Base-by-base conservation (phyloP, 2,113 vertebrate genomes). In the Ploceus nigricollis region DNA sequence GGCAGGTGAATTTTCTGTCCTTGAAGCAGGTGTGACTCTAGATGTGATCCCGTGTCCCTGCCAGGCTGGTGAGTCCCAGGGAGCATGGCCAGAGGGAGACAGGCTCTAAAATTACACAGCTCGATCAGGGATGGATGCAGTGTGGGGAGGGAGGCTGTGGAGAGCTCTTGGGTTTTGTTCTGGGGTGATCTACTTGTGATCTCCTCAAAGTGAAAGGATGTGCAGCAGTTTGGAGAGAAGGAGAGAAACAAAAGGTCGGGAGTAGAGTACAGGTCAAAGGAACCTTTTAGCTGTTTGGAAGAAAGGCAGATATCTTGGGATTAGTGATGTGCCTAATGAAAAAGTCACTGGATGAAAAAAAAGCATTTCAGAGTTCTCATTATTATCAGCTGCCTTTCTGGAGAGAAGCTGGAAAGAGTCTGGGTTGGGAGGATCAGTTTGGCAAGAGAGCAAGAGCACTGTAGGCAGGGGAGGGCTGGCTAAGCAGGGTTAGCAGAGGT, bases 211-310 rank as follows among this genome's bases (percentile, higher is more conserved):
- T 15, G 16, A n/a, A 76, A 33, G 50, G 51, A 35, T 54, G 21
- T 15, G 66, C 37, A 69, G 17, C 39, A 1, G 2, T 78, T 56
- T 35, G 1, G 3, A 54, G 91, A 72, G 71, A 77, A 72, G 72
- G 48, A 42, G 47, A 81, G 76, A 51, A 91, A 73, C 79, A 81
- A 73, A 94, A 96, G 90, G 90, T 88, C 22, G 2, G 11, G 47
- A 64, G 37, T 22, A 7, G 37, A 1, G 16, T 16, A 4, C 12
- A 81, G 79, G 82, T 94, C 78, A 71, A 21, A 76, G 57, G 66
- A 81, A 15, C 33, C 22, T 70, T 79, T 51, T 40, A 82, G 39
- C 79, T 95, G 54, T 37, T 69, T 42, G 64, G 40, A 63, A 40
- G 75, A 37, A 77, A 63, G 54, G 71, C 63, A 44, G 0, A 35